These are phyloP conservation scores for Leucoraja ocellata DNA, from an alignment of 2,797 vertebrate genomes.

Conservation along the genomic window DNA sequence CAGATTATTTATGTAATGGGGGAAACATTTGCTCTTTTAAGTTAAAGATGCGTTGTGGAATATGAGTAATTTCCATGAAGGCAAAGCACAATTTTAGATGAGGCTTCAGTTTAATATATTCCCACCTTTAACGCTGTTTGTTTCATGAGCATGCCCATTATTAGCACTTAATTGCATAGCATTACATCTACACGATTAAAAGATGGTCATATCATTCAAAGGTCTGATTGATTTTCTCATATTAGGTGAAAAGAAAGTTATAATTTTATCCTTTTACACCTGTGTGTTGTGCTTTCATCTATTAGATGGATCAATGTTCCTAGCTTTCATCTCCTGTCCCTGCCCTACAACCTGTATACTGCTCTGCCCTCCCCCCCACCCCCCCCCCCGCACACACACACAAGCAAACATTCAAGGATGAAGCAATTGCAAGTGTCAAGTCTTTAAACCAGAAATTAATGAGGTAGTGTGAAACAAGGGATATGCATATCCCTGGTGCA, in stretches of 20 bases:
- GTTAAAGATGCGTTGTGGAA: background rate
- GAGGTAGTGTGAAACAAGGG: too few relatives aligned
- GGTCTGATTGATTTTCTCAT: background rate
- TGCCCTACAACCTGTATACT: too few relatives aligned
- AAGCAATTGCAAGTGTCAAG: too few relatives aligned
- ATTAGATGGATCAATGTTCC: too few relatives aligned
- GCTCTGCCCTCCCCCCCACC: too few relatives aligned
- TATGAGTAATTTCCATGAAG: background rate
- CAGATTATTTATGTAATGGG: background rate
- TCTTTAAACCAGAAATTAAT: too few relatives aligned
- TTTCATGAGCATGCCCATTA: background rate
- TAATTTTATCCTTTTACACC: too few relatives aligned
- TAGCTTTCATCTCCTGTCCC: too few relatives aligned
- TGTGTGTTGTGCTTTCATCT: too few relatives aligned
- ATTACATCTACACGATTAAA: background rate
- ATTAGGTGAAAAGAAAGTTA: background rate
- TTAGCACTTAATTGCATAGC: background rate
- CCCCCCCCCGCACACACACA: too few relatives aligned
- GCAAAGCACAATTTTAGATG: background rate
- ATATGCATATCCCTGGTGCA: background rate
- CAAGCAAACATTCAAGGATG: too few relatives aligned
- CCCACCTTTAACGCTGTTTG: background rate
- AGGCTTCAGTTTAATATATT: background rate
- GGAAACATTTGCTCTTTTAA: background rate
- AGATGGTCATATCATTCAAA: too few relatives aligned